phyloP scores from a whole-genome alignment of 2,888 invertebrate species.

The Ashinkailepas kermadecensis region DNA sequence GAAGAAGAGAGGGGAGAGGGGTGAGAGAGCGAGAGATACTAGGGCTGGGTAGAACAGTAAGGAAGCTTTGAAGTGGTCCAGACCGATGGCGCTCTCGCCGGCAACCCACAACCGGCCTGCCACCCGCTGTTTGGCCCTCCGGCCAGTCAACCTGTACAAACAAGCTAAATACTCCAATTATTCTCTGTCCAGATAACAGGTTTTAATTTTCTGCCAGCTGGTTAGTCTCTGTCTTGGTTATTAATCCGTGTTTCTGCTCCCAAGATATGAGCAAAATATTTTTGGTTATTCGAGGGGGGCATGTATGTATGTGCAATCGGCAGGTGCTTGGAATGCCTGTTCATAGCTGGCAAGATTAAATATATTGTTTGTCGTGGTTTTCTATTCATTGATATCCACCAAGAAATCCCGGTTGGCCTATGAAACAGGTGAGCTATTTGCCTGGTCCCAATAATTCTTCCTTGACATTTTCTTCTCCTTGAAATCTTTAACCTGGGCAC shows the following conservation, averaged over 20 bases:
- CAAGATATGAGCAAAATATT: neutral
- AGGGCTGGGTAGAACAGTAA: too few relatives aligned
- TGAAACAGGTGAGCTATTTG: neutral
- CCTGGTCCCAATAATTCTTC: neutral
- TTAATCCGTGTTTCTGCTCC: neutral
- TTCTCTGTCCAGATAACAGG: neutral
- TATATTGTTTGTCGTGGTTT: too few relatives aligned
- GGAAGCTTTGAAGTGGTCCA: neutral
- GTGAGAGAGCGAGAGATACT: neutral
- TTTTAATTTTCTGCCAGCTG: conserved; percentile 15
- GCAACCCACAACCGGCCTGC: neutral
- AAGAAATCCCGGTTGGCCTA: too few relatives aligned
- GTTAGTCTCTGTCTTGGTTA: neutral
- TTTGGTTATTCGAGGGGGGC: too few relatives aligned
- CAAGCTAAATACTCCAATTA: conserved; percentile 3
- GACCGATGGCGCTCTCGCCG: neutral
- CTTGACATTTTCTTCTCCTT: neutral
- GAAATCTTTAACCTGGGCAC: neutral
- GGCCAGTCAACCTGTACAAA: neutral
- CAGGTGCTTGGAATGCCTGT: too few relatives aligned
- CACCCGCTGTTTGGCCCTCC: neutral
- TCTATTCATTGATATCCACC: too few relatives aligned
- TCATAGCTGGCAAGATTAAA: too few relatives aligned
- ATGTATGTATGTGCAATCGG: too few relatives aligned
- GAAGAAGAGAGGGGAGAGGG: neutral